Evolutionary conservation across 2,113 vertebrate species (phyloP).

Genomic region (Notechis scutatus): DNA sequence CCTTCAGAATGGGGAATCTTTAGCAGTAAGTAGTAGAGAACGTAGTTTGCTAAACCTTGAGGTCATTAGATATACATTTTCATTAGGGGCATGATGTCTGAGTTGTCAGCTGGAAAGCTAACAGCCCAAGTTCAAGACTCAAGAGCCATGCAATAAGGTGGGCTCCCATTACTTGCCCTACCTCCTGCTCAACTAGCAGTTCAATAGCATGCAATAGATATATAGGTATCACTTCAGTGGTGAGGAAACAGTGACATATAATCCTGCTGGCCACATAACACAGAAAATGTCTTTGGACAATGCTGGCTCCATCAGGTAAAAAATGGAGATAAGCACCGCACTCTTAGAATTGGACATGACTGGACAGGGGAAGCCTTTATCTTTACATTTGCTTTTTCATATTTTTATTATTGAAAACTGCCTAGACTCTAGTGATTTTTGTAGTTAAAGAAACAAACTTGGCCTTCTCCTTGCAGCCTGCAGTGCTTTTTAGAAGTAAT

Average conservation of each 20-base stretch:
- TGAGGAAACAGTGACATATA: background rate
- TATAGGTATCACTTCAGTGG: background rate
- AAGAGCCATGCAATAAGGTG: background rate
- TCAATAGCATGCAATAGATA: background rate
- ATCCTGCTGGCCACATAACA: background rate
- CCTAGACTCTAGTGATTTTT: background rate
- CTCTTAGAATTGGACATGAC: background rate
- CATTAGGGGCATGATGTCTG: too few species aligned
- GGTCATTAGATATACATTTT: background rate
- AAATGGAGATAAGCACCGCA: background rate
- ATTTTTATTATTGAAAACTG: background rate
- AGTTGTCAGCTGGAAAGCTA: too few species aligned
- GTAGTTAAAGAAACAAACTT: background rate
- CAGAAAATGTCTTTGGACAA: background rate
- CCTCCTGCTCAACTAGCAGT: background rate
- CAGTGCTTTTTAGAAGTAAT: background rate
- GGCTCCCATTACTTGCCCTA: background rate
- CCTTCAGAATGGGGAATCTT: background rate
- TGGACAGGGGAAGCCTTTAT: background rate
- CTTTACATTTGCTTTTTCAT: background rate
- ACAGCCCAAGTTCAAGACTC: too few species aligned
- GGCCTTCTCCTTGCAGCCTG: background rate
- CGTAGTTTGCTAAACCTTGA: background rate
- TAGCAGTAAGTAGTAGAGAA: background rate
- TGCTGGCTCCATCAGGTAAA: background rate